These are phyloP conservation scores for Papilio polytes DNA, from an alignment of 1,140 invertebrate genomes.

Conservation along the genomic window DNA sequence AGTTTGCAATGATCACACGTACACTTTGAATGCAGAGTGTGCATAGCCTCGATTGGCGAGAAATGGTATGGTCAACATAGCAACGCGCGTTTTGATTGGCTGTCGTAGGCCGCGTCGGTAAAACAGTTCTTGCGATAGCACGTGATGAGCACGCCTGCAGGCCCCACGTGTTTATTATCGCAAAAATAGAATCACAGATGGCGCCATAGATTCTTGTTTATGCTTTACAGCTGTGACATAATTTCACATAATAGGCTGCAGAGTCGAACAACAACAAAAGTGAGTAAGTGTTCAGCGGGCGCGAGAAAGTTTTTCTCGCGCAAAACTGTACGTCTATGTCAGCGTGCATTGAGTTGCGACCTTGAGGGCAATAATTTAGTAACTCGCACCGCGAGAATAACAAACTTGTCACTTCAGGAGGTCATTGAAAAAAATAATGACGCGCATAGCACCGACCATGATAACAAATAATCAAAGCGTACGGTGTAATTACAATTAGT, in stretches of 20 bases:
- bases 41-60: slow-evolving; percentile 61
- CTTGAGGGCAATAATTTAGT: slow-evolving; percentile 46
- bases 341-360: slow-evolving; percentile 37
- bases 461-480: not conserved
- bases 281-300: slow-evolving; percentile 49
- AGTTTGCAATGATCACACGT: slow-evolving; percentile 62
- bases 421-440: slow-evolving; percentile 7
- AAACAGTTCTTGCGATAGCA: slow-evolving; percentile 57
- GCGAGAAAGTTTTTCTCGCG: slow-evolving; percentile 43
- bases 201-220: slow-evolving; percentile 66
- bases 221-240: slow-evolving; percentile 65
- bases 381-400: slow-evolving; percentile 20
- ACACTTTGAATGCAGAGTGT: slow-evolving; percentile 57
- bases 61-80: slow-evolving; percentile 50
- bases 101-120: slow-evolving; percentile 47
- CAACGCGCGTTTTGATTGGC: slow-evolving; percentile 58
- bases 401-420: slow-evolving; percentile 9
- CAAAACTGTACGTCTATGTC: not conserved
- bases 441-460: not conserved
- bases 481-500: not conserved
- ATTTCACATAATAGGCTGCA: slow-evolving; percentile 63
- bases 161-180: slow-evolving; percentile 44
- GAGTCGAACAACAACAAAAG: slow-evolving; percentile 53
- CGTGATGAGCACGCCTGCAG: slow-evolving; percentile 62
- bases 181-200: slow-evolving; percentile 51